Evolutionary conservation across 2,797 vertebrate genomes (phyloP), one percentile per base, ranked within the genome.

Genomic region (Characodon lateralis): DNA sequence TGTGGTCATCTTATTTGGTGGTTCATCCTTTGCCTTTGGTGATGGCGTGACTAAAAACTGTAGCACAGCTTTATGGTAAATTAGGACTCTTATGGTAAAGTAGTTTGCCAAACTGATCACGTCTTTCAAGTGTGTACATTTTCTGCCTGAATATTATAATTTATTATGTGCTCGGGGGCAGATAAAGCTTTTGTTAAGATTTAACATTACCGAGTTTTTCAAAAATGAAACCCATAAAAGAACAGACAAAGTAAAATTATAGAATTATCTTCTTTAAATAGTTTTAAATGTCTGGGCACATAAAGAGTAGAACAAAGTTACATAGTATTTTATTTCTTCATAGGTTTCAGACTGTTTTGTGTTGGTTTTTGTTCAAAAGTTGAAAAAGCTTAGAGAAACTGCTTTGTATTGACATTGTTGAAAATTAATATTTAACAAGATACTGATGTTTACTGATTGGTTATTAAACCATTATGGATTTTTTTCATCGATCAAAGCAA

Each of bases 11-110:
- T 78, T 55, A 73, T 73, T 69, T 77, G 50, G 83, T 70, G 85
- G 81, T 88, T 83, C 31, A 56, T 55, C 83, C 43, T 89, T 82
- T 87, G 77, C 55, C 72, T 88, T 91, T 85, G 68, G 78, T 20
- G 71, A 72, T 79, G 66, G 73, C 69, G 78, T 77, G 82, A 87
- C 82, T 79, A 56, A 75, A 71, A 75, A 77, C 68, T 65, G 39
- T 79, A 50, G 41, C 79, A 89, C 83, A 83, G 58, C 85, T 84
- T 74, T 12, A 76, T 68, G 69, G 80, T 84, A 79, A 85, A 88
- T 70, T 73, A 70, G 83, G 73, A 79, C 74, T 79, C 80, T 79
- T 71, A 75, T 88, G 84, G 73, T 89, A 78, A 88, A 88, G 83
- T 86, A 2, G 82, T 90, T 90, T 82, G 51, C 72, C 68, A 78